Percentiles rank a stretch among this genome's conserved stretches.
Evolutionary conservation across 37 sponge, comb jelly and placozoan genomes (phyloP).

Genomic region (Tethya wilhelma): DNA sequence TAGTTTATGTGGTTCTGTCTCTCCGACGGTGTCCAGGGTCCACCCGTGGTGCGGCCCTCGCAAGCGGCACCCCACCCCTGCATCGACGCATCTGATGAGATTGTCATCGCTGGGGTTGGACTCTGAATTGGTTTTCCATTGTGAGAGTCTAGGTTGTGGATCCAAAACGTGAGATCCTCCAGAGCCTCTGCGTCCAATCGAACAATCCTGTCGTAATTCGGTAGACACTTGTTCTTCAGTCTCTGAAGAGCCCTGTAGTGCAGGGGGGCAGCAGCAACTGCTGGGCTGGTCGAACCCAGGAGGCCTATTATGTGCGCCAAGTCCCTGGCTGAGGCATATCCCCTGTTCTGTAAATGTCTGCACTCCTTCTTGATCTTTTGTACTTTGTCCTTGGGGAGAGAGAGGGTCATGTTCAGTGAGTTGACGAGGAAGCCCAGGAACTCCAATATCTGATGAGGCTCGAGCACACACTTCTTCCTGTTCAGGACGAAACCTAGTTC

Average conservation of each 20-base stretch:
- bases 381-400: slow-evolving; percentile 41
- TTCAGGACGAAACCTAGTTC: slow-evolving; percentile 48
- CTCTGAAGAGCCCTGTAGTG: slow-evolving; percentile 37
- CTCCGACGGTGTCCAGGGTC: slow-evolving; percentile 43
- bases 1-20: slow-evolving; percentile 43
- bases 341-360: not conserved
- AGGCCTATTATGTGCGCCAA: slow-evolving; percentile 23
- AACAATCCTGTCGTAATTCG: slow-evolving; percentile 2
- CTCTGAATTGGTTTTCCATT: slow-evolving; percentile 27
- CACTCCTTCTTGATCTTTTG: slow-evolving; percentile 14
- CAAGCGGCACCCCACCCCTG: slow-evolving; percentile 39
- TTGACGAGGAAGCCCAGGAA: slow-evolving; percentile 57
- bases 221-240: slow-evolving; percentile 13
- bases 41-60: slow-evolving; percentile 11
- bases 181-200: not conserved
- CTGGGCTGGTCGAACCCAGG: slow-evolving; percentile 29
- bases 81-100: slow-evolving; percentile 55
- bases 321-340: slow-evolving; percentile 3
- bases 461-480: slow-evolving; percentile 25
- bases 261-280: slow-evolving; percentile 43
- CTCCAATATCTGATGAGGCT: slow-evolving; percentile 1
- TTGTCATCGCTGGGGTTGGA: too few species aligned
- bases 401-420: slow-evolving; percentile 35
- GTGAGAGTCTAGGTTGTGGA: not conserved
- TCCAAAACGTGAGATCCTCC: slow-evolving; percentile 59